Evolutionary conservation across 2,888 invertebrate genomes (phyloP), one percentile per base, ranked within the genome.

Genomic region (Acanthoscelides obtectus): DNA sequence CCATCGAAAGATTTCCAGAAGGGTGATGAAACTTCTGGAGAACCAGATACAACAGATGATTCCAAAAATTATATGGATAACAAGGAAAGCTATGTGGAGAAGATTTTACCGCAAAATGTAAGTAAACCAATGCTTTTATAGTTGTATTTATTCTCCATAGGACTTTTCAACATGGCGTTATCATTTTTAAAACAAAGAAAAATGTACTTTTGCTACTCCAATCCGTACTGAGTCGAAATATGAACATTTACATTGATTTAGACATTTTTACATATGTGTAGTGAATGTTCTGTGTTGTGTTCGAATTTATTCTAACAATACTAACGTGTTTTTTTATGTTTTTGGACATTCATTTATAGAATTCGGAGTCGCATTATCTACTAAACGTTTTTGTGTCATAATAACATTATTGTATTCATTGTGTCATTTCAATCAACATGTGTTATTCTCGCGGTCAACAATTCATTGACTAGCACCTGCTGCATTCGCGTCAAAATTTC

Each of bases 1-100:
- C 88, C 89, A 79, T 77, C 79, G 27, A 83, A 81, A 74, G 81
- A 82, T 74, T 80, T 87, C 73, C 86, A 87, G 0, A 86, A 87
- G 20, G 88, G 87, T 1, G 83, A 86, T 21, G 75, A 77, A 17
- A 83, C 74, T 12, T 73, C 73, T 22, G 75, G 74, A 21, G 45
- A 45, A 17, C 45, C 45, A 17, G 45, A 45, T 45, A 45, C 65
- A 22, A 70, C 72, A 69, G 73, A 74, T 12, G 71, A 22, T 67
- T 69, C 72, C 69, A 75, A 77, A 75, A 77, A 77, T 78, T 75
- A 77, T 68, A 74, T 77, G 75, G 77, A 77, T 71, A 73, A 63
- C 69, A 77, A 77, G 71, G 76, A 77, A 67, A 72, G 70, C 69
- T 76, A 67, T 68, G 22, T 74, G 65, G 74, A 73, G 65, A 77